A percentile compares a stretch with the other conserved stretches of the same genome.
Conservation (phyloP, 2,113 vertebrate species). For the Anarrhichthys ocellatus region DNA sequence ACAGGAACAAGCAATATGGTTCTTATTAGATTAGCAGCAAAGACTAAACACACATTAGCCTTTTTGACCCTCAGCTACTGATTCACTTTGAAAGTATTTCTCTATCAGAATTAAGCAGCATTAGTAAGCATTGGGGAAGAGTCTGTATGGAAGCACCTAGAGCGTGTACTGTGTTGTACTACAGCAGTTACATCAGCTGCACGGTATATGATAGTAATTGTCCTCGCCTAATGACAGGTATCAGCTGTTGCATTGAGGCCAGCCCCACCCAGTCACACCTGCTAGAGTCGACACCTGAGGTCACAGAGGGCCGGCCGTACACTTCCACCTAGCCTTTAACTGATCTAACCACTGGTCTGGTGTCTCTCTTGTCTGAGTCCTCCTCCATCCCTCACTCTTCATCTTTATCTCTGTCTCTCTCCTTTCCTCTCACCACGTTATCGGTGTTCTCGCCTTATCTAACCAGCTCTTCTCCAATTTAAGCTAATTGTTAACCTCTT, state of each 20-base stretch:
- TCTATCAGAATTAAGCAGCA: not conserved
- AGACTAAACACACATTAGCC: slow-evolving; percentile 39
- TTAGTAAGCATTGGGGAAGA: not conserved
- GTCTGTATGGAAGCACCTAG: not conserved
- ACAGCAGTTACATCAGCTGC: slow-evolving; percentile 35
- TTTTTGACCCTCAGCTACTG: slow-evolving; percentile 11
- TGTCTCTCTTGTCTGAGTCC: slow-evolving; percentile 61
- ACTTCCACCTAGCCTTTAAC: slow-evolving; percentile 63
- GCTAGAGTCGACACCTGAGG: slow-evolving; percentile 71
- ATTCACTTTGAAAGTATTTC: slow-evolving; percentile 46
- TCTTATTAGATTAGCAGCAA: slow-evolving; percentile 48
- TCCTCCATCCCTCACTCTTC: slow-evolving; percentile 45
- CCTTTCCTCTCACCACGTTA: slow-evolving; percentile 30
- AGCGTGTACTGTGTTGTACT: slow-evolving; percentile 6
- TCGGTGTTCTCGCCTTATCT: slow-evolving; percentile 72
- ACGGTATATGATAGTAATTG: slow-evolving; percentile 49
- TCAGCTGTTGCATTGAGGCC: slow-evolving; percentile 46
- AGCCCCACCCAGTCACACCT: slow-evolving; percentile 72
- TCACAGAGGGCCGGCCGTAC: slow-evolving; percentile 48
- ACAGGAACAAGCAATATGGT: slow-evolving; percentile 30
- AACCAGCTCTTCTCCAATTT: slow-evolving; percentile 64
- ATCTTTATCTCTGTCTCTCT: slow-evolving; percentile 43
- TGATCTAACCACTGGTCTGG: slow-evolving; percentile 68
- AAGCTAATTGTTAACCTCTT: slow-evolving; percentile 74
- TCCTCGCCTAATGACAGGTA: slow-evolving; percentile 60